Conservation (phyloP, 2,888 invertebrate genomes). For the Stenodera caucasica region DNA sequence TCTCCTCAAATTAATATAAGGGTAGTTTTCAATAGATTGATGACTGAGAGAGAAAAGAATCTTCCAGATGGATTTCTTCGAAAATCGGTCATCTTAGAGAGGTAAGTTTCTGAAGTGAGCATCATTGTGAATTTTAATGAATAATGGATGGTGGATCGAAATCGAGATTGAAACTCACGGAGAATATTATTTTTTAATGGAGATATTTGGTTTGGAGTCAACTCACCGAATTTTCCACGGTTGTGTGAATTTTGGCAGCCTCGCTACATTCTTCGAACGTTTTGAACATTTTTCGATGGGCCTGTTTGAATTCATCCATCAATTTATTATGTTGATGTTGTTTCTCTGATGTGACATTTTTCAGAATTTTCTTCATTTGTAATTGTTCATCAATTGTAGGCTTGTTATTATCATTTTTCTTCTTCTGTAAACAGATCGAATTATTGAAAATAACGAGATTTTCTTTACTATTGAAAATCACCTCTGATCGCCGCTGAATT, state of each 20-base stretch:
- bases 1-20: no score
- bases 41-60: no score
- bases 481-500: slow-evolving; percentile 69
- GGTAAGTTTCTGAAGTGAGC: no score
- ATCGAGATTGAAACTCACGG: no score
- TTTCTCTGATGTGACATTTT: slow-evolving; percentile 62
- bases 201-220: no score
- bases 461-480: slow-evolving; percentile 46
- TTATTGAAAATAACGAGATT: neutral
- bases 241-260: neutral
- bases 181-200: no score
- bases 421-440: slow-evolving; percentile 41
- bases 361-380: slow-evolving; percentile 54
- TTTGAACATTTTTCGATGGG: slow-evolving; percentile 84
- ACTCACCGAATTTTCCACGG: neutral
- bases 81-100: no score
- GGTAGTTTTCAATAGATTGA: no score
- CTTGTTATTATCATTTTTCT: slow-evolving; percentile 40
- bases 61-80: no score
- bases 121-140: no score
- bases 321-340: slow-evolving; percentile 73
- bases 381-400: slow-evolving; percentile 53
- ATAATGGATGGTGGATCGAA: no score
- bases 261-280: slow-evolving; percentile 36
- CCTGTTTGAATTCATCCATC: slow-evolving; percentile 89